Evolutionary conservation across 2,113 vertebrate species (phyloP), one percentile per base, ranked within the genome.

Genomic region (Nipponia nippon): DNA sequence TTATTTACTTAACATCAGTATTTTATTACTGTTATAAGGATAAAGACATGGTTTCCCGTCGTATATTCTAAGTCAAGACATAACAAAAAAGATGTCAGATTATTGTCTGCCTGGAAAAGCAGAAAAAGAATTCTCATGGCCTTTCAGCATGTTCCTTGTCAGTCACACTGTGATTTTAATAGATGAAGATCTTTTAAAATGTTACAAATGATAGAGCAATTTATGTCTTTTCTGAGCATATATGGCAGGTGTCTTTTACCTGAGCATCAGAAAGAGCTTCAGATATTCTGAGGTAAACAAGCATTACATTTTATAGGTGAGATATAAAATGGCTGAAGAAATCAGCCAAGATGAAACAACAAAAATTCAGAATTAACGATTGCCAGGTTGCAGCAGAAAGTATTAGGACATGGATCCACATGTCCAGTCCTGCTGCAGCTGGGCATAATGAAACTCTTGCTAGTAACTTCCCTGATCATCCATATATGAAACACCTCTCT

Each of bases 161-260:
- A 97, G 94, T 97, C 94, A 96, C 47, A 17, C n/a, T 49, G 79
- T 59, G 95, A 92, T 92, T 93, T 96, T 96, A 96, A 97, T 94
- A 96, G 92, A 94, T 91, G 9, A 95, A 91, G 94, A 46, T 86
- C 80, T 93, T 96, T 87, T 42, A 81, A 83, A 95, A 59, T 78
- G 87, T 80, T 92, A 70, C 85, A 93, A 97, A 97, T 94, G 86
- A 96, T 94, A 94, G 96, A 78, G 92, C 88, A 90, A 78, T 97
- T 95, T 71, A 62, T 90, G 67, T 83, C 95, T 95, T 92, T 96
- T 90, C 80, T 95, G 71, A 89, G 86, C 61, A 30, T 78, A 38
- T 86, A 29, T 90, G 83, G 90, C 96, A 97, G 95, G 67, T 97
- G 96, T 95, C 96, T 97, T 95, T 97, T 86, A 92, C 96, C 80